Conservation (phyloP, 2,888 invertebrate species). For the Pycnomerus fuliginosus region DNA sequence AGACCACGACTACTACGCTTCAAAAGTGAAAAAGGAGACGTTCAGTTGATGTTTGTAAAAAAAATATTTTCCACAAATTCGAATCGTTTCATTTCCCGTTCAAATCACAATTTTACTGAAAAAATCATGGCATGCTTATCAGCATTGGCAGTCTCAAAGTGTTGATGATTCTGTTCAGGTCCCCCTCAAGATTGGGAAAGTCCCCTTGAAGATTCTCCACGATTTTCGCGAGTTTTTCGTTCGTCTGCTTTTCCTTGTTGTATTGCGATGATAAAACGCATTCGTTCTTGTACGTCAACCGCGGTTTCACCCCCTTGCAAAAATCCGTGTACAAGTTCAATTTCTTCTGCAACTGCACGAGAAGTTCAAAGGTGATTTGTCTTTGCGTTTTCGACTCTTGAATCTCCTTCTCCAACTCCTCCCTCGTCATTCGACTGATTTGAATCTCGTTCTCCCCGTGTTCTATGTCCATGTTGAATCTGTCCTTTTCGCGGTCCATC, state of each 20-base stretch:
- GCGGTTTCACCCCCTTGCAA: constrained; percentile 48
- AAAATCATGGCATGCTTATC: too few species aligned
- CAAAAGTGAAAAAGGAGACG: too few species aligned
- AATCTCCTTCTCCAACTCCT: constrained; percentile 4
- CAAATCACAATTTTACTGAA: too few species aligned
- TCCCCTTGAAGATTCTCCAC: constrained; percentile 60
- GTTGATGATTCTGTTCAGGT: not conserved
- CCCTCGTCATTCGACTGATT: constrained; percentile 4
- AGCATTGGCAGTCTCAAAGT: constrained; percentile 1
- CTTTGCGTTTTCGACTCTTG: constrained; percentile 42
- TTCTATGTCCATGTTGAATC: constrained; percentile 4
- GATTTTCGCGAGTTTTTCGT: constrained; percentile 59
- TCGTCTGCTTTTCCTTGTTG: constrained; percentile 59
- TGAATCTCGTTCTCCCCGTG: not conserved
- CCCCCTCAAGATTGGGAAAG: constrained; percentile 57
- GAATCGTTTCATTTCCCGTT: too few species aligned
- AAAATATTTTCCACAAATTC: too few species aligned
- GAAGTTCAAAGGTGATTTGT: constrained; percentile 56
- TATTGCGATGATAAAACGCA: constrained; percentile 58
- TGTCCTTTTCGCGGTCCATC: constrained; percentile 3
- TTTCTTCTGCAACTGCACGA: constrained; percentile 71
- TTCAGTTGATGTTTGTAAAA: too few species aligned
- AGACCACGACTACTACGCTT: too few species aligned
- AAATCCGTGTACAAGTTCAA: constrained; percentile 61
- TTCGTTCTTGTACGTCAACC: constrained; percentile 43